Evolutionary conservation across 2,113 vertebrate genomes (phyloP).

Genomic region (Spea multiplicata): DNA sequence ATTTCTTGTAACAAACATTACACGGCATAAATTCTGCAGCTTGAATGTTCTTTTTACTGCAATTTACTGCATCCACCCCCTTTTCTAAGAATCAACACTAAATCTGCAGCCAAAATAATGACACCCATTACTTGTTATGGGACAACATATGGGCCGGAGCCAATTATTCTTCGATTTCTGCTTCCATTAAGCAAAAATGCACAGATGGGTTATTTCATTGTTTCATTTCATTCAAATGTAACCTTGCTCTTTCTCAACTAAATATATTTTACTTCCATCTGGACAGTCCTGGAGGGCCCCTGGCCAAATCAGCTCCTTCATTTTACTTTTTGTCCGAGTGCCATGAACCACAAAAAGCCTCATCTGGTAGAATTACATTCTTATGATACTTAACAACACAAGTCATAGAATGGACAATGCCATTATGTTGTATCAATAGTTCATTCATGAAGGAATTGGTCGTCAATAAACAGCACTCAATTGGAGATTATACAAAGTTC

Average conservation of each 20-base stretch:
- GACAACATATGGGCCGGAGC: slow-evolving; percentile 37
- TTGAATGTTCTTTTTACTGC: not conserved
- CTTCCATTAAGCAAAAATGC: slow-evolving; percentile 32
- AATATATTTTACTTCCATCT: slow-evolving; percentile 39
- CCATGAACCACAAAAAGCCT: slow-evolving; percentile 5
- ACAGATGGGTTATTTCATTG: slow-evolving; percentile 44
- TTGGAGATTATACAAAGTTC: not conserved
- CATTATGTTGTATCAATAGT: not conserved
- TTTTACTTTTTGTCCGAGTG: slow-evolving; percentile 8
- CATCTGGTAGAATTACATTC: slow-evolving; percentile 36
- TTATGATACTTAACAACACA: slow-evolving; percentile 9
- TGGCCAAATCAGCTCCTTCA: slow-evolving; percentile 29
- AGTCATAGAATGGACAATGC: not conserved
- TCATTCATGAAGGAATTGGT: not conserved
- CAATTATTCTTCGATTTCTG: slow-evolving; percentile 29
- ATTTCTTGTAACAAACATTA: too few species aligned
- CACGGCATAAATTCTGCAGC: not conserved
- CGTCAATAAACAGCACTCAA: not conserved
- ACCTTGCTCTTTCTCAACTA: slow-evolving; percentile 28
- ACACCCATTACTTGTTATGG: slow-evolving; percentile 33
- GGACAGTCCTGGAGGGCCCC: slow-evolving; percentile 35
- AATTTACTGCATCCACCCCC: not conserved
- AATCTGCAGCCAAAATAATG: slow-evolving; percentile 42
- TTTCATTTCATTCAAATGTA: slow-evolving; percentile 41
- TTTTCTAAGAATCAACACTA: slow-evolving; percentile 14